Evolutionary conservation across 2,113 vertebrate species (phyloP).

Genomic region (Podarcis raffonei): DNA sequence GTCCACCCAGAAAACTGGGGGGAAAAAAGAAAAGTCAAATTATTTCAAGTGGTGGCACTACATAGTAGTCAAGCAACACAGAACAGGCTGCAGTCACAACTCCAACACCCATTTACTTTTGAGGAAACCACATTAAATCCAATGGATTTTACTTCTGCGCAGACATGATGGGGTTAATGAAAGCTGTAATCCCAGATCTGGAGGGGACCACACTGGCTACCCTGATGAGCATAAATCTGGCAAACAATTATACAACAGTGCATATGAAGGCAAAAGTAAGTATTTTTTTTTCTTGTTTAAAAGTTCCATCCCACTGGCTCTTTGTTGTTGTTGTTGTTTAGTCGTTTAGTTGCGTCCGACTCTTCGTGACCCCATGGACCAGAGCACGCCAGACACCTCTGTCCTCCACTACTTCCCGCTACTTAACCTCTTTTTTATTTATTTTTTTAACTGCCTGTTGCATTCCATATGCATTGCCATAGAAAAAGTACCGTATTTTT

Average conservation of each 20-base stretch:
- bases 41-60: not conserved
- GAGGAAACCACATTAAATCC: too few relatives aligned
- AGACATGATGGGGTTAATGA: too few relatives aligned
- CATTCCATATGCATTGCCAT: not conserved
- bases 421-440: not conserved
- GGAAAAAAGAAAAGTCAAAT: slow-evolving; percentile 1
- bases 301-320: not conserved
- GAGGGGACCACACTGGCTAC: too few relatives aligned
- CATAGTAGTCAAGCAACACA: not conserved
- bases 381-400: too few relatives aligned
- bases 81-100: not conserved
- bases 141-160: too few relatives aligned
- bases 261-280: too few relatives aligned
- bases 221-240: not conserved
- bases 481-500: not conserved
- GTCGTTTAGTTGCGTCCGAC: too few relatives aligned
- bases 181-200: too few relatives aligned
- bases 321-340: too few relatives aligned
- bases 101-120: not conserved
- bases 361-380: too few relatives aligned
- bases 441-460: not conserved
- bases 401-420: too few relatives aligned
- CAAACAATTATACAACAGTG: not conserved
- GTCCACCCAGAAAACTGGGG: slow-evolving; percentile 92
- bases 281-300: not conserved